These are phyloP conservation scores for Dicranocentrus wangi DNA, from an alignment of 2,888 invertebrate genomes.

Conservation along the genomic window DNA sequence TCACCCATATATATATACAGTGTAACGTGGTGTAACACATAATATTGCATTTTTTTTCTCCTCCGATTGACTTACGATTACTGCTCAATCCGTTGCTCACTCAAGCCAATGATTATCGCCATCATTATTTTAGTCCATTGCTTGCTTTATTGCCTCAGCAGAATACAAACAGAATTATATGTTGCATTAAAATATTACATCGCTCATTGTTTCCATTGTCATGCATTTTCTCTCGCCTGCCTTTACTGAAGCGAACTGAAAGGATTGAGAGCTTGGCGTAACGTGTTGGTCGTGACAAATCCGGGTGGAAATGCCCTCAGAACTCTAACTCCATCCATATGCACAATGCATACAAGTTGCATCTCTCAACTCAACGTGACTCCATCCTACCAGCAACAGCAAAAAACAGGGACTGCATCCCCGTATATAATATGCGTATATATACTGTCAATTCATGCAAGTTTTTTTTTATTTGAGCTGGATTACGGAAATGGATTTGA, in stretches of 20 bases:
- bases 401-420: no score
- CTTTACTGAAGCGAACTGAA: slow-evolving; percentile 62
- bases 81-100: slow-evolving; percentile 46
- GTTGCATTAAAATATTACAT: slow-evolving; percentile 57
- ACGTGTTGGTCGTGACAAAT: slow-evolving; percentile 62
- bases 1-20: no score
- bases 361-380: not conserved
- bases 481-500: slow-evolving; percentile 65
- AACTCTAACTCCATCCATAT: no score
- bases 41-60: no score
- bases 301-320: slow-evolving; percentile 62
- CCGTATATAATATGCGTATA: not conserved
- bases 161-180: slow-evolving; percentile 42
- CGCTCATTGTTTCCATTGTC: slow-evolving; percentile 55
- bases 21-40: no score
- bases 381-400: no score
- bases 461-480: slow-evolving; percentile 47
- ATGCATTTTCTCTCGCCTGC: slow-evolving; percentile 32
- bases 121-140: slow-evolving; percentile 39
- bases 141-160: slow-evolving; percentile 32
- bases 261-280: slow-evolving; percentile 79
- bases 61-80: slow-evolving; percentile 50
- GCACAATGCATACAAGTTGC: slow-evolving; percentile 31
- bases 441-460: slow-evolving; percentile 52
- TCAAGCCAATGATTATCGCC: slow-evolving; percentile 36